Evolutionary conservation across 2,797 vertebrate genomes (phyloP).

Genomic region (Cryptoblepharus egeriae): DNA sequence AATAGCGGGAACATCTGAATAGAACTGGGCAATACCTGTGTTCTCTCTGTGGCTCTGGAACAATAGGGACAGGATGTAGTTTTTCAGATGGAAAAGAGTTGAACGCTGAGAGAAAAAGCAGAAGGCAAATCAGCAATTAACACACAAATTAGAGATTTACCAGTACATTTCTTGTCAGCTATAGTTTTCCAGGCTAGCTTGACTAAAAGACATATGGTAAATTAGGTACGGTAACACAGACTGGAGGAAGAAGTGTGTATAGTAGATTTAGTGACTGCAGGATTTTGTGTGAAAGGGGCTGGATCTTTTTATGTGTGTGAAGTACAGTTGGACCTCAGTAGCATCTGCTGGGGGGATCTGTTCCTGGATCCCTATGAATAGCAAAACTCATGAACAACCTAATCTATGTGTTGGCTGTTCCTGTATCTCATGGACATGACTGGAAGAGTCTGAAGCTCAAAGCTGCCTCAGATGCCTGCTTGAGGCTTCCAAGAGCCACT

Average conservation of each 20-base stretch:
- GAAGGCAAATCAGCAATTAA: neutral
- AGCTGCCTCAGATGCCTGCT: too few relatives aligned
- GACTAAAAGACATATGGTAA: neutral
- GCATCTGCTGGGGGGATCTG: too few relatives aligned
- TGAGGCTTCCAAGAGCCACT: too few relatives aligned
- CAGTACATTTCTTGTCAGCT: neutral
- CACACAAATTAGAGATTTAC: neutral
- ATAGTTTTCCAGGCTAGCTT: neutral
- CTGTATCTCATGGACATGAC: too few relatives aligned
- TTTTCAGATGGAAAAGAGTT: constrained; percentile 19
- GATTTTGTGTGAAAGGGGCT: neutral
- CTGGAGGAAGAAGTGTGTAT: neutral
- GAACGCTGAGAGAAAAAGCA: constrained; percentile 35
- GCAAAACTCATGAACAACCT: too few relatives aligned
- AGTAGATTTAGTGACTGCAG: neutral
- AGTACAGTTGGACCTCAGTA: too few relatives aligned
- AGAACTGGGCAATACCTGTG: constrained; percentile 12
- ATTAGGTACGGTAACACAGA: neutral
- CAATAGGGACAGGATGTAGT: neutral
- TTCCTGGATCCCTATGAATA: too few relatives aligned
- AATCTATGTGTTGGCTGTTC: too few relatives aligned
- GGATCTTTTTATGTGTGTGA: neutral
- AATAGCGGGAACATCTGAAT: constrained; percentile 14
- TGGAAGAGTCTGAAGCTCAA: too few relatives aligned
- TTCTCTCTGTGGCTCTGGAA: constrained; percentile 6